phyloP scores from a whole-genome alignment of 2,888 invertebrate genomes.

The Cheilosia urbana region DNA sequence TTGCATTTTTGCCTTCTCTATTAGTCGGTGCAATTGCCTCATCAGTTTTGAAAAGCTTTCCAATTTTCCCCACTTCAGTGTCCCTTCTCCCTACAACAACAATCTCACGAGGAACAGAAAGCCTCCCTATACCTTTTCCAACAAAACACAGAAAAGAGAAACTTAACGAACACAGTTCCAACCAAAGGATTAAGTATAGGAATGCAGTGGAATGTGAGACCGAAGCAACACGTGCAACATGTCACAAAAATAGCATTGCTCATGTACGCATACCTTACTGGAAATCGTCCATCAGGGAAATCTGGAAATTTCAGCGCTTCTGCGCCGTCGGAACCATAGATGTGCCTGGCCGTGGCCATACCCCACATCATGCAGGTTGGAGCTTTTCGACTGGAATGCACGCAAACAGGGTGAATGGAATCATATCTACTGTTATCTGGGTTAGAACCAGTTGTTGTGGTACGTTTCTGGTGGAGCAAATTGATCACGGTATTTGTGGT shows the following conservation, averaged over 20 bases:
- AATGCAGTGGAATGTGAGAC: conserved; percentile 9
- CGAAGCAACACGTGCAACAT: conserved; percentile 55
- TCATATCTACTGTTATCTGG: conserved; percentile 19
- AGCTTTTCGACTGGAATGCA: conserved; percentile 19
- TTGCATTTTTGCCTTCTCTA: not conserved
- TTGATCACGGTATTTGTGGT: conserved; percentile 19
- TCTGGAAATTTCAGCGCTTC: not conserved
- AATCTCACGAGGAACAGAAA: not conserved
- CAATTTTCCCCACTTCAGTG: not conserved
- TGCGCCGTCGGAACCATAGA: not conserved
- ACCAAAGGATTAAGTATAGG: not conserved
- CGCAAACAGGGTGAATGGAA: conserved; percentile 37
- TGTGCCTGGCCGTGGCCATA: conserved; percentile 14
- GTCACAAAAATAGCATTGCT: not conserved
- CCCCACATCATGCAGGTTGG: not conserved
- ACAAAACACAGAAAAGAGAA: not conserved
- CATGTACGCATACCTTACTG: not conserved
- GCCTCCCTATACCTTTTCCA: not conserved
- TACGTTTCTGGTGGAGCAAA: conserved; percentile 23
- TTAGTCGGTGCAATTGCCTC: not conserved
- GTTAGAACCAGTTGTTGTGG: conserved; percentile 41
- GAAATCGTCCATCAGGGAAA: not conserved
- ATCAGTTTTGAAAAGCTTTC: not conserved
- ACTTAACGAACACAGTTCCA: conserved; percentile 28
- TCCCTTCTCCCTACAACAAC: not conserved